Evolutionary conservation across 2,113 vertebrate species (phyloP), one percentile per base, ranked within the genome.

Genomic region (Scortum barcoo): DNA sequence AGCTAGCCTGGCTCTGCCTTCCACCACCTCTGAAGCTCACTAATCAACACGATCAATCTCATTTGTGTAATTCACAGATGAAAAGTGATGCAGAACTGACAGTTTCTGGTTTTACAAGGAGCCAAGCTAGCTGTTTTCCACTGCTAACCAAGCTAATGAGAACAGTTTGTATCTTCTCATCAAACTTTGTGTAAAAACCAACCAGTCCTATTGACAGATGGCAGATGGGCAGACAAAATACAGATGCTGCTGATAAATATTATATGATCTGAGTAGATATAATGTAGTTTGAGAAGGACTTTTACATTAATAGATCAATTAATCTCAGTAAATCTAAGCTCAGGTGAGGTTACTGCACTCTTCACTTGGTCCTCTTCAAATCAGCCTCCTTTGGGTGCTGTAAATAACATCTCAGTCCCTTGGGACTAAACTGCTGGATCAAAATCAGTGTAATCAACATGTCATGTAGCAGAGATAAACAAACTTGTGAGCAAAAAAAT

Each of bases 401-500:
- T 22, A 24, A 14, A 48, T 28, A 50, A 68, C 16, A 76, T 26
- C 60, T 76, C 19, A 24, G 68, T 72, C 17, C 42, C 16, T 54
- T 28, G 10, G 13, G 7, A 14, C 46, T 68, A 28, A 57, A 50
- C n/a, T 38, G 16, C 40, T 50, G 14, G 26, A 48, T 71, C 58
- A 51, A 68, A 65, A 65, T 63, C 7, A 22, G 36, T 20, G 30
- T 46, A 24, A 89, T 65, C 42, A 78, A 19, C 36, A 17, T 51
- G 54, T 75, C 28, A 36, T 53, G 22, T 7, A 14, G 72, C 7
- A 40, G 20, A 69, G 60, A 74, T 73, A 76, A 83, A 86, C 65
- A 81, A 81, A 53, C 42, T 40, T 40, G 19, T 46, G 33, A 61
- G 19, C 0, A 68, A 22, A 58, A 50, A 75, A 42, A 71, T 66